Evolutionary conservation across 2,113 vertebrate species (phyloP).

Genomic region (Gobio gobio): DNA sequence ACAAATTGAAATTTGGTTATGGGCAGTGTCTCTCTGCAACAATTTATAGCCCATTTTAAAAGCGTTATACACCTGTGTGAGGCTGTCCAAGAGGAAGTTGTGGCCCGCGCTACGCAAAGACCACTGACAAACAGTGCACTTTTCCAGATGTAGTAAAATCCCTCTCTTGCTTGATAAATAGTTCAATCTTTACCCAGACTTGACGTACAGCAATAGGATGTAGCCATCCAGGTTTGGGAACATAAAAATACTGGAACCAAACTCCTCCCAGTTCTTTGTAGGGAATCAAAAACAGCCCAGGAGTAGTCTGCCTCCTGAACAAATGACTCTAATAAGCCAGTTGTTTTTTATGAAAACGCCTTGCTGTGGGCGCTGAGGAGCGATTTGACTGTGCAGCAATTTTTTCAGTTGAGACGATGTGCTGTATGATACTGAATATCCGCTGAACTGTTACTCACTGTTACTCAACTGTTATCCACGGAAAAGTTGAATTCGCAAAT

Average conservation of each 20-base stretch:
- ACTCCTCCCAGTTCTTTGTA: neutral
- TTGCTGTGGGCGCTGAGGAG: too few relatives aligned
- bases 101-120: neutral
- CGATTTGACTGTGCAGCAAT: too few relatives aligned
- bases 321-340: neutral
- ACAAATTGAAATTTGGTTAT: neutral
- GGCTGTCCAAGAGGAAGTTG: slow-evolving; percentile 1
- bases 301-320: neutral
- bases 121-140: slow-evolving; percentile 1
- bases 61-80: slow-evolving; percentile 30
- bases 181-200: slow-evolving; percentile 11
- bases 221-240: neutral
- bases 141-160: slow-evolving; percentile 40
- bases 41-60: slow-evolving; percentile 24
- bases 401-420: too few relatives aligned
- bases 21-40: neutral
- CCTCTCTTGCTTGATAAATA: slow-evolving; percentile 17
- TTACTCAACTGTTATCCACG: too few relatives aligned
- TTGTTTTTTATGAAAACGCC: neutral
- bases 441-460: too few relatives aligned
- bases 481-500: too few relatives aligned
- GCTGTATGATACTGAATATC: too few relatives aligned
- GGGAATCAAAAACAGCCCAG: neutral
- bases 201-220: neutral
- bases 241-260: neutral